Conservation (phyloP, 1,140 invertebrate genomes). For the Steinernema khuongi region DNA sequence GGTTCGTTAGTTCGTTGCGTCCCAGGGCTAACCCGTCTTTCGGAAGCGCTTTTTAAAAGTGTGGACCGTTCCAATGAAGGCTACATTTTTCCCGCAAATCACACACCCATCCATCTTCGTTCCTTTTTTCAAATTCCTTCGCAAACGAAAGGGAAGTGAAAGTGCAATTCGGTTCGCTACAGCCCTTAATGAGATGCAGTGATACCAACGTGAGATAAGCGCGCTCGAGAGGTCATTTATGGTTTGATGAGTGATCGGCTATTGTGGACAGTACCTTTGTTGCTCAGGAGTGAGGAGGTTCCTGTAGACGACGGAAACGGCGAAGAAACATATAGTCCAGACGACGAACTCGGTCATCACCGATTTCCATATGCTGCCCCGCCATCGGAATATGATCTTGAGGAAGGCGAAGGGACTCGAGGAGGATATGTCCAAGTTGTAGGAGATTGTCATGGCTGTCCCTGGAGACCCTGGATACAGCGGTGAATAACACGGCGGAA, state of each 20-base stretch:
- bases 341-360: slow-evolving; percentile 43
- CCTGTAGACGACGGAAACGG: slow-evolving; percentile 40
- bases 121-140: no score
- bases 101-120: slow-evolving; percentile 13
- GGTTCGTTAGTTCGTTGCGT: slow-evolving; percentile 22
- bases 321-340: slow-evolving; percentile 44
- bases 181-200: no score
- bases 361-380: slow-evolving; percentile 49
- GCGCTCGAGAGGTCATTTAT: background rate
- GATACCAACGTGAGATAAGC: slow-evolving; percentile 36
- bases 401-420: slow-evolving; percentile 70
- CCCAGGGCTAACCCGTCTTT: slow-evolving; percentile 20
- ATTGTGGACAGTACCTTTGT: slow-evolving; percentile 4
- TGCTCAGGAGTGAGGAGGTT: slow-evolving; percentile 34
- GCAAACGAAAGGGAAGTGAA: no score
- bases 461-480: no score
- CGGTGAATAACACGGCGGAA: no score
- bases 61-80: background rate
- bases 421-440: slow-evolving; percentile 71
- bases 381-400: slow-evolving; percentile 63
- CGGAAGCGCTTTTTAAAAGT: background rate
- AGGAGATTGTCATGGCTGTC: slow-evolving; percentile 70
- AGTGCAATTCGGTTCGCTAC: no score
- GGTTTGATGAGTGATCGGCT: no score
- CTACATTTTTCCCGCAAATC: background rate